These are phyloP conservation scores for Amphipyra berbera DNA, from an alignment of 2,888 invertebrate genomes.

Conservation along the genomic window DNA sequence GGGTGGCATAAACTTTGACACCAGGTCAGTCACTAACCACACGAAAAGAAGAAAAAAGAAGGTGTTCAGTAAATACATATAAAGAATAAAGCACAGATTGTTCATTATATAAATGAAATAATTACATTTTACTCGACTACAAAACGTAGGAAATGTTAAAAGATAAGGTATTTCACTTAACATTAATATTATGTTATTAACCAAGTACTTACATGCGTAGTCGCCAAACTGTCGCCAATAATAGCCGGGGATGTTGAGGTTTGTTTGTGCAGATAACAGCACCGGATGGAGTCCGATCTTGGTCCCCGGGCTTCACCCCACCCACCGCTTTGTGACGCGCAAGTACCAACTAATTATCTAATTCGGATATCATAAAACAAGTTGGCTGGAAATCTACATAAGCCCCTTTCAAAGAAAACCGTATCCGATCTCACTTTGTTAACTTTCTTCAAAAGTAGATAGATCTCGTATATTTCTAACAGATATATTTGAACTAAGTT, in stretches of 20 bases:
- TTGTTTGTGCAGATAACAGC: conserved; percentile 76
- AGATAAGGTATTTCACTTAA: conserved; percentile 18
- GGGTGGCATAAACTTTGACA: too few species aligned
- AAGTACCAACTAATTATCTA: conserved; percentile 40
- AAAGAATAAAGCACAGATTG: too few species aligned
- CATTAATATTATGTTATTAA: conserved; percentile 41
- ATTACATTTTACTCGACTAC: too few species aligned
- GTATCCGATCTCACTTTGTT: conserved; percentile 43
- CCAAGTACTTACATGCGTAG: conserved; percentile 47
- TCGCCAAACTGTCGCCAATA: conserved; percentile 64
- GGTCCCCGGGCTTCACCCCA: conserved; percentile 14
- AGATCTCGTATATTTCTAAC: conserved; percentile 50
- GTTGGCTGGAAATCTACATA: conserved; percentile 41
- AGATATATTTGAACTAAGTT: conserved; percentile 48
- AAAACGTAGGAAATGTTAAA: too few species aligned
- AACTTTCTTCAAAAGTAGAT: conserved; percentile 51
- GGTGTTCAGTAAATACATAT: too few species aligned
- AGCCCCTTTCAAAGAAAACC: conserved; percentile 31
- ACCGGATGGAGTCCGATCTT: conserved; percentile 55
- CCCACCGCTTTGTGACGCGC: conserved; percentile 24
- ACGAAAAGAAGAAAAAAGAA: too few species aligned
- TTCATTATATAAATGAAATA: too few species aligned
- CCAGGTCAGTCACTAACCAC: too few species aligned
- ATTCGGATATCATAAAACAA: conserved; percentile 48
- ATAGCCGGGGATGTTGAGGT: conserved; percentile 66